Percentiles rank a stretch among this genome's conserved stretches.
Evolutionary conservation across 1,140 invertebrate species (phyloP).

Genomic region (Lineus longissimus): DNA sequence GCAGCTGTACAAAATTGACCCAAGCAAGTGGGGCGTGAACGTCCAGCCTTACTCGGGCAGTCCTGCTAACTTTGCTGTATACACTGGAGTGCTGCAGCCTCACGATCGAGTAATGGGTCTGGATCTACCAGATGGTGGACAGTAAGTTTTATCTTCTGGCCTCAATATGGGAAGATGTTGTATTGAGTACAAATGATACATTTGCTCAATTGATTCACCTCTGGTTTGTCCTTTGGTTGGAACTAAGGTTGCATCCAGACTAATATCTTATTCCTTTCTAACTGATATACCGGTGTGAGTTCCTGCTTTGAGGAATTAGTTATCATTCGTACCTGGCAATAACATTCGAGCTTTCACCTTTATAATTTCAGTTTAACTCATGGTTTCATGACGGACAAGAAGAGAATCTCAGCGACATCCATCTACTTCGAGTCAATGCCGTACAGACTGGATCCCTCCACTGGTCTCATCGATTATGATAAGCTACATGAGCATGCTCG

Average conservation of each 20-base stretch:
- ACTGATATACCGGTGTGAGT: too few relatives aligned
- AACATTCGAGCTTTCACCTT: too few relatives aligned
- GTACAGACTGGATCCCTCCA: constrained; percentile 79
- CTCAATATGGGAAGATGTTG: too few relatives aligned
- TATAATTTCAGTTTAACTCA: constrained; percentile 64
- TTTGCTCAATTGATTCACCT: not conserved
- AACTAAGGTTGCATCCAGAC: not conserved
- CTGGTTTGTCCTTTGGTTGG: not conserved
- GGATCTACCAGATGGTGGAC: constrained; percentile 95
- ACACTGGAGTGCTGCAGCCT: constrained; percentile 64
- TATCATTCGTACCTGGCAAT: too few relatives aligned
- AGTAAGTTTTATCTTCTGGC: constrained; percentile 53
- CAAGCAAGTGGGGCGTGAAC: constrained; percentile 92
- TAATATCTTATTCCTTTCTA: not conserved
- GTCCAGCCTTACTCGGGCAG: constrained; percentile 95
- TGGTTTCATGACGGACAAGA: constrained; percentile 84
- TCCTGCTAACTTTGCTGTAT: constrained; percentile 90
- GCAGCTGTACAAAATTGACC: constrained; percentile 74
- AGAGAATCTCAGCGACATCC: constrained; percentile 94
- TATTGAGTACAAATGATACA: too few relatives aligned
- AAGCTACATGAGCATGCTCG: constrained; percentile 74
- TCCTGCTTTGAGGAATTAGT: too few relatives aligned
- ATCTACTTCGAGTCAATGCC: constrained; percentile 99
- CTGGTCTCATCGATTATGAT: constrained; percentile 92
- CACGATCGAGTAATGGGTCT: constrained; percentile 95